These are phyloP conservation scores for Uropsilus gracilis DNA, from an alignment of 2,113 vertebrate species.

Conservation along the genomic window DNA sequence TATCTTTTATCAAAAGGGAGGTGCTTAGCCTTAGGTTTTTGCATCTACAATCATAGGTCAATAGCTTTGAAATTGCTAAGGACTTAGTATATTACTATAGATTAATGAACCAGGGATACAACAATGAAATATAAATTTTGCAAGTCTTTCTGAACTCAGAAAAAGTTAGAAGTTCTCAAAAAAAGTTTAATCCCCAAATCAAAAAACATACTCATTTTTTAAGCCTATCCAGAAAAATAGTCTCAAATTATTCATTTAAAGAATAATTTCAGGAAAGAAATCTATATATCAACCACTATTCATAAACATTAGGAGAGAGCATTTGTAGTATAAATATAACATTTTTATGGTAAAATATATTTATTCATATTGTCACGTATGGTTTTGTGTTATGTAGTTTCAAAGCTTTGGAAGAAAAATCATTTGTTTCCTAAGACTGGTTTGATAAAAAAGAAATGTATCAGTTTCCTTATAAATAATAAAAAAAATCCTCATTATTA, in stretches of 20 bases:
- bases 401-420: not conserved
- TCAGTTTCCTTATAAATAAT: not conserved
- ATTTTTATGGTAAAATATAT: not conserved
- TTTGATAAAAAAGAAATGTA: conserved; percentile 12
- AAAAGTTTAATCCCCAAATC: not conserved
- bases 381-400: not conserved
- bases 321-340: not conserved
- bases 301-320: not conserved
- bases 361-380: not conserved
- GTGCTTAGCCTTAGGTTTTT: not conserved
- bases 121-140: not conserved
- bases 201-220: conserved; percentile 56
- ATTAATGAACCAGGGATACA: conserved; percentile 27
- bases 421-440: not conserved
- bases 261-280: not conserved
- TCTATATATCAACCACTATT: not conserved
- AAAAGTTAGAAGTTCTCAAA: conserved; percentile 31
- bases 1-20: not conserved
- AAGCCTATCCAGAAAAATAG: conserved; percentile 7
- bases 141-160: not conserved
- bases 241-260: conserved; percentile 3
- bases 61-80: not conserved
- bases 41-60: not conserved
- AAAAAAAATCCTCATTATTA: not conserved
- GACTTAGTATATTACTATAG: conserved; percentile 32